A percentile compares a stretch with the other conserved stretches of the same genome.
Evolutionary conservation across 2,797 vertebrate species (phyloP).

Genomic region (Myotis vivesi): DNA sequence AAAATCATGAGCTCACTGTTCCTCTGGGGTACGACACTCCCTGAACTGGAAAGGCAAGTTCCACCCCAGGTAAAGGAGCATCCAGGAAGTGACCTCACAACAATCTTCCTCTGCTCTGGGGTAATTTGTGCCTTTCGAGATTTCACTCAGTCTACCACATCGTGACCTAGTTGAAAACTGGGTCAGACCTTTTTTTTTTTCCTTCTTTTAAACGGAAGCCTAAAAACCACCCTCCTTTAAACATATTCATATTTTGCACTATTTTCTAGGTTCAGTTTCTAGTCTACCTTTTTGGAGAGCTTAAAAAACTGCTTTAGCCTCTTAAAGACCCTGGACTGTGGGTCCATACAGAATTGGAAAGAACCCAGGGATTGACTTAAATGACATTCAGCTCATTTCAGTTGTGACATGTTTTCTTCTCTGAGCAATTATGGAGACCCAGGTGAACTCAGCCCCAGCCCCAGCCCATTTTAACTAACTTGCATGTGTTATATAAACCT

Average conservation of each 20-base stretch:
- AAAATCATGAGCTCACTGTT: slow-evolving; percentile 6
- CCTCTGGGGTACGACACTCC: not conserved
- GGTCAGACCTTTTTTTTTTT: slow-evolving; percentile 67
- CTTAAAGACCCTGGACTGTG: not conserved
- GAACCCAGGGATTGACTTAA: not conserved
- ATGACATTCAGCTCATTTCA: not conserved
- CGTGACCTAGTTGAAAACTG: slow-evolving; percentile 84
- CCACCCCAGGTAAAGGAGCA: not conserved
- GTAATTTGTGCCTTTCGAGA: slow-evolving; percentile 69
- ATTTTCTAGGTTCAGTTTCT: slow-evolving; percentile 2
- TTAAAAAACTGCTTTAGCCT: not conserved
- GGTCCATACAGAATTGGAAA: not conserved
- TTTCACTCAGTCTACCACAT: slow-evolving; percentile 78
- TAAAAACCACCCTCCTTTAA: slow-evolving; percentile 60
- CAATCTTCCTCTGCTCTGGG: slow-evolving; percentile 63
- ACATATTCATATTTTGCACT: slow-evolving; percentile 2
- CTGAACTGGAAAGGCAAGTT: slow-evolving; percentile 54
- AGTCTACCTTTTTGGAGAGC: not conserved
- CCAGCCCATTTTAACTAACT: not conserved
- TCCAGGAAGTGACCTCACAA: slow-evolving; percentile 76
- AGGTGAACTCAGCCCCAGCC: not conserved
- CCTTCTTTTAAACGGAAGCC: slow-evolving; percentile 57
- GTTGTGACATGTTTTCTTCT: not conserved
- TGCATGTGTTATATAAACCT: not conserved
- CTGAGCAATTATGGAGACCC: not conserved